Percentiles rank a stretch among this genome's conserved stretches.
Evolutionary conservation across 2,797 vertebrate species (phyloP).

Genomic region (Ispidina picta): DNA sequence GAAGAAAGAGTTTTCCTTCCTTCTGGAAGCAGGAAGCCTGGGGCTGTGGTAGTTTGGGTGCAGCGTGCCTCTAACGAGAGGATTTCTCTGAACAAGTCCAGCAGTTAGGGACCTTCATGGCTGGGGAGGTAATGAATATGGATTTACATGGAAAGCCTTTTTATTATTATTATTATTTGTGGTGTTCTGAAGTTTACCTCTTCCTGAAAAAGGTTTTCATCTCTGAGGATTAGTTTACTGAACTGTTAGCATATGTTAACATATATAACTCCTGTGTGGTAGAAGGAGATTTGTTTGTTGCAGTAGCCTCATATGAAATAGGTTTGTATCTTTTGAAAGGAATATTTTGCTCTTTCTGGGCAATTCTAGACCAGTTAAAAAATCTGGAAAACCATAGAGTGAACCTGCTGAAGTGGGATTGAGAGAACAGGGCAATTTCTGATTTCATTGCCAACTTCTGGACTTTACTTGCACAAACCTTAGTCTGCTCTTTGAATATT

Average conservation of each 20-base stretch:
- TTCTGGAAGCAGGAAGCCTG: background rate
- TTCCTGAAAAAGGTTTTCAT: conserved; percentile 34
- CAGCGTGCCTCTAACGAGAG: background rate
- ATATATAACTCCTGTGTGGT: background rate
- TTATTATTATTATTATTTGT: background rate
- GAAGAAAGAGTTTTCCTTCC: background rate
- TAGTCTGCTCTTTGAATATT: background rate
- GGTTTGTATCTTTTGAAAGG: background rate
- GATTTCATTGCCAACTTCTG: background rate
- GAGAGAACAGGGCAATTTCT: background rate
- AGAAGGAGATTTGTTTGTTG: background rate
- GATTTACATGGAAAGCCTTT: background rate
- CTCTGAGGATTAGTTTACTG: background rate
- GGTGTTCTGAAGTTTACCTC: conserved; percentile 38
- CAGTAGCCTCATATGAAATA: background rate
- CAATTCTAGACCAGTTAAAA: fast-evolving
- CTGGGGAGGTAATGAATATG: background rate
- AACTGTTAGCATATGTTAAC: conserved; percentile 34
- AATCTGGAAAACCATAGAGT: background rate
- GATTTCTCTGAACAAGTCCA: background rate
- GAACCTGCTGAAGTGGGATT: background rate
- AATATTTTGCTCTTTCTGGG: background rate
- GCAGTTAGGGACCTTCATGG: background rate
- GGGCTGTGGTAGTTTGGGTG: background rate
- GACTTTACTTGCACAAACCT: background rate